Percentiles rank a stretch among this genome's conserved stretches.
These are phyloP conservation scores for Laticauda colubrina DNA, from an alignment of 2,113 vertebrate species.

Conservation along the genomic window DNA sequence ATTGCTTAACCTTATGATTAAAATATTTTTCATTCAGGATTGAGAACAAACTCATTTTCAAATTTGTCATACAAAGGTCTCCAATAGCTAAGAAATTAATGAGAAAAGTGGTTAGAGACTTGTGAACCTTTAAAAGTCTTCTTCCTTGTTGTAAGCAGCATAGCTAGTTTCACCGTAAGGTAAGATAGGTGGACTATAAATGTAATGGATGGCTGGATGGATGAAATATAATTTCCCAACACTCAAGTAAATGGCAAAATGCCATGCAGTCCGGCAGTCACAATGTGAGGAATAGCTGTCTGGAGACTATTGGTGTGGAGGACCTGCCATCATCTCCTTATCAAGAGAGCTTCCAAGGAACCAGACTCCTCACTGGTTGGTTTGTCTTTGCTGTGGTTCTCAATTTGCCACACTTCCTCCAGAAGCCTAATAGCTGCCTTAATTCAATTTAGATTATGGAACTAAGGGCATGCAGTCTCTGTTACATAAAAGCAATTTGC, in stretches of 20 bases:
- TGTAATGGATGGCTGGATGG: not conserved
- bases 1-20: not conserved
- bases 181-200: not conserved
- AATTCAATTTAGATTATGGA: not conserved
- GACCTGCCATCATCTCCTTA: not conserved
- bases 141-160: not conserved
- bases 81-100: not conserved
- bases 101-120: not conserved
- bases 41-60: not conserved
- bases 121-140: not conserved
- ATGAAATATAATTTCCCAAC: not conserved
- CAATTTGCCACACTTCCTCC: not conserved
- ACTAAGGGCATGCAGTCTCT: not conserved
- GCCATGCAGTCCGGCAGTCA: not conserved
- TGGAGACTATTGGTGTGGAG: not conserved
- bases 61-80: not conserved
- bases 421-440: not conserved
- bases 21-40: not conserved
- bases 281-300: not conserved
- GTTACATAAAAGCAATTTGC: not conserved
- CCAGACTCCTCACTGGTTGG: not conserved
- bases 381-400: not conserved
- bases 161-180: not conserved
- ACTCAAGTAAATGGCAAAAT: not conserved
- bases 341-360: not conserved